phyloP scores from a whole-genome alignment of 2,113 vertebrate genomes.

The Phyllopteryx taeniolatus region DNA sequence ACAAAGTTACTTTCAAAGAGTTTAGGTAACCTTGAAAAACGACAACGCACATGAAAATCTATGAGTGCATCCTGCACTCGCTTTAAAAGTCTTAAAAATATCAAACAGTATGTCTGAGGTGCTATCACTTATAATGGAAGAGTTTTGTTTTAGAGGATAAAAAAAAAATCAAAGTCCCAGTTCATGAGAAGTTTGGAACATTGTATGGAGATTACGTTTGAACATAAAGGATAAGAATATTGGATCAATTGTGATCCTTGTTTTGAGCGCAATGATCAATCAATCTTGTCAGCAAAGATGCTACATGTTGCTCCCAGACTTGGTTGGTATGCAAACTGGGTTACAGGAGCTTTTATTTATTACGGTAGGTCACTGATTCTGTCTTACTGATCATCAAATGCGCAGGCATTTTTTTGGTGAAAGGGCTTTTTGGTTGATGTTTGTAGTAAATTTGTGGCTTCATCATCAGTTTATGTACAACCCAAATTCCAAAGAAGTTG shows the following conservation, averaged over 20 bases:
- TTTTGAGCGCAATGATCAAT: background rate
- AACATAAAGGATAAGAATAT: background rate
- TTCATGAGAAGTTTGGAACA: background rate
- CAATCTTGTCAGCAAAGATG: background rate
- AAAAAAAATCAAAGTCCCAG: background rate
- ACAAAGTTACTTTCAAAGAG: slow-evolving; percentile 28
- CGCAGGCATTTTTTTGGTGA: too few relatives aligned
- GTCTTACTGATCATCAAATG: too few relatives aligned
- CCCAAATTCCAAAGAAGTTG: too few relatives aligned
- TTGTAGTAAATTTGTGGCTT: too few relatives aligned
- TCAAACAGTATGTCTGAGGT: background rate
- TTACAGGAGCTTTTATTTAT: too few relatives aligned
- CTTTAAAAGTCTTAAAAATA: background rate
- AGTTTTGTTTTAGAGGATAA: too few relatives aligned
- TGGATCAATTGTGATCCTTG: background rate
- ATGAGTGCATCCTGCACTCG: slow-evolving; percentile 5
- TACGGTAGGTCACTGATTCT: too few relatives aligned
- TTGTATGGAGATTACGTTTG: background rate
- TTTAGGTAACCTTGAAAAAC: slow-evolving; percentile 36
- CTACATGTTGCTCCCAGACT: too few relatives aligned
- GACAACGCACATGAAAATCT: slow-evolving; percentile 31
- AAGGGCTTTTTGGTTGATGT: too few relatives aligned
- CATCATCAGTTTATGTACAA: too few relatives aligned
- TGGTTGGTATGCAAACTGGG: too few relatives aligned
- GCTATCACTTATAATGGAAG: background rate